Base-by-base conservation (phyloP, 2,797 vertebrate genomes). In the Leuciscus waleckii region DNA sequence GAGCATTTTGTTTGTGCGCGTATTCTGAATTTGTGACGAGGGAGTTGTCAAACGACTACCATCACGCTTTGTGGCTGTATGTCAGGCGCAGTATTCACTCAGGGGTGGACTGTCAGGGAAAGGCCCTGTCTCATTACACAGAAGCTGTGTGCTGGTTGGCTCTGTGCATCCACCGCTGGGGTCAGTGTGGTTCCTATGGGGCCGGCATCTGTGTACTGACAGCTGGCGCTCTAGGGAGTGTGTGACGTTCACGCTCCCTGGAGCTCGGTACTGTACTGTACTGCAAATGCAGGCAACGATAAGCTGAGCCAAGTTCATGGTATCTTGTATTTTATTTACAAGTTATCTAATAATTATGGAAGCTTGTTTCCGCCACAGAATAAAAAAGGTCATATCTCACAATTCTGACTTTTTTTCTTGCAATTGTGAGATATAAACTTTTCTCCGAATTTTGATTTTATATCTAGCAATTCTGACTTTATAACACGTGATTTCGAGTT, bases 161-260 rank as follows among this genome's bases (percentile, higher is more conserved):
- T 79, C 82, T 51, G 11, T n/a, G 21, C 43, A 68, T 43, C 39
- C 54, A 51, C 61, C 49, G 6, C 68, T 56, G 76, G 29, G 51
- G 41, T 29, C 61, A 26, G 17, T 19, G 81, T 65, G 32, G 68
- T n/a, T 74, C 77, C 71, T 29, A 19, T 46, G 80, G 80, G 81
- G 70, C 49, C 37, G 41, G 39, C 80, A 85, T 78, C 75, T 86
- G 84, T 54, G 39, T 74, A 68, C 26, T 82, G 85, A 78, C 85
- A 83, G 74, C 86, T 82, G 79, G 79, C 65, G 2, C 71, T 82
- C 71, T 39, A 74, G 71, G 46, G 79, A 86, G 29, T 8, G 37
- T 46, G 37, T 21, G 80, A 82, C 11, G n/a, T 23, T 32, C 71
- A 29, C 0, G 6, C 7, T 77, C 46, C 67, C 74, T 26, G 29